Conservation (phyloP, 2,888 invertebrate species). For the Dasysyrphus tricinctus region DNA sequence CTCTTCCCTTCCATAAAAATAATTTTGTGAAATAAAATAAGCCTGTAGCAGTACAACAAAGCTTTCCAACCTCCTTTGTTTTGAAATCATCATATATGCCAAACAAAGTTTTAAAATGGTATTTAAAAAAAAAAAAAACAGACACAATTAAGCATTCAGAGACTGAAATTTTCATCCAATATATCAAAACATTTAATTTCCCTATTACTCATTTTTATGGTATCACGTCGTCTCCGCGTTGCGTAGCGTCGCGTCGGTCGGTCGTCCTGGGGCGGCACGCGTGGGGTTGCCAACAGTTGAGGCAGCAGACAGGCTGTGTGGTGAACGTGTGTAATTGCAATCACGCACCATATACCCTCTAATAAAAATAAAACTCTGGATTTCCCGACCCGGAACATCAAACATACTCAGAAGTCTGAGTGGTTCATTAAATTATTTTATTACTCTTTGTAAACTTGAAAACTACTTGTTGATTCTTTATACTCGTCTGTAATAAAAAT, state of each 20-base stretch:
- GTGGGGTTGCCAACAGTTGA: background rate
- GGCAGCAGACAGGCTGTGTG: background rate
- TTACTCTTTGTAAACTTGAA: background rate
- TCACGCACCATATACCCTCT: background rate
- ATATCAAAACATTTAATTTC: background rate
- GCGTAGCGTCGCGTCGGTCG: too few relatives aligned
- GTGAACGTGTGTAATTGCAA: background rate
- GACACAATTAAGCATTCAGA: background rate
- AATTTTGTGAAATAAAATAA: too few relatives aligned
- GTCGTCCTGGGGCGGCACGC: too few relatives aligned
- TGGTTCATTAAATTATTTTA: background rate
- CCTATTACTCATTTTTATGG: background rate
- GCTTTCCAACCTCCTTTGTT: too few relatives aligned
- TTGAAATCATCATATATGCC: too few relatives aligned
- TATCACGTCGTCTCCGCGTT: background rate
- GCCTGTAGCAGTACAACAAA: too few relatives aligned
- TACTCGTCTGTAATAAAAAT: background rate
- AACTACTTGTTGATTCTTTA: constrained; percentile 28
- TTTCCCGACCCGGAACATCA: background rate
- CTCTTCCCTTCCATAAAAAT: too few relatives aligned
- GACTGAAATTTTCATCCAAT: background rate
- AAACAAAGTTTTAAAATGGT: too few relatives aligned
- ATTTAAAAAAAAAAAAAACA: too few relatives aligned
- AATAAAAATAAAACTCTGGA: background rate
- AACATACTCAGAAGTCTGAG: background rate